phyloP scores from a whole-genome alignment of 2,113 vertebrate species.

The Galeopterus variegatus region DNA sequence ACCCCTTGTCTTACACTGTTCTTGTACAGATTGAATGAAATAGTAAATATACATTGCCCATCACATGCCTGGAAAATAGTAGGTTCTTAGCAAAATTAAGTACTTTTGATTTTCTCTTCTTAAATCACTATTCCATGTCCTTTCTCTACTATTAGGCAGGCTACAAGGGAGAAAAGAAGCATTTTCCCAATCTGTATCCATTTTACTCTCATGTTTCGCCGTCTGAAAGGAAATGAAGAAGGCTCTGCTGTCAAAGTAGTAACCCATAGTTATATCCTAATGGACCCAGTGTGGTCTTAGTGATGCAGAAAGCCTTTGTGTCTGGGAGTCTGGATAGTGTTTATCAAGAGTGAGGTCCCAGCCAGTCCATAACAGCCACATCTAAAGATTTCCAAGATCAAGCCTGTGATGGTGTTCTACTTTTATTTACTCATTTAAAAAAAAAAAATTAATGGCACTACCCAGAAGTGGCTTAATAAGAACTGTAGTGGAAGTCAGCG shows the following conservation, averaged over 20 bases:
- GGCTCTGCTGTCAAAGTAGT: background rate
- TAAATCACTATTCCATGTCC: rapidly evolving
- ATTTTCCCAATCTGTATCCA: background rate
- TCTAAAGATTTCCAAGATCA: background rate
- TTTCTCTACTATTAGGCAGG: background rate
- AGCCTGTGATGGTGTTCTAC: background rate
- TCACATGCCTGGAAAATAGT: background rate
- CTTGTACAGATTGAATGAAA: background rate
- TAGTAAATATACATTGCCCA: background rate
- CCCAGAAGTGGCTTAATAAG: background rate
- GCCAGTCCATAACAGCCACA: background rate
- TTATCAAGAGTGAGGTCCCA: background rate
- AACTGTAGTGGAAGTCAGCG: background rate
- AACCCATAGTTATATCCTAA: background rate
- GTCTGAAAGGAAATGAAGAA: background rate
- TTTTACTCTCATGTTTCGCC: background rate
- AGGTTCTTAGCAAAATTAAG: background rate
- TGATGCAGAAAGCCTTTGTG: background rate
- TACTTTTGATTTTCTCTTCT: background rate
- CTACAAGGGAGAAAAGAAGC: background rate
- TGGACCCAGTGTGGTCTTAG: background rate
- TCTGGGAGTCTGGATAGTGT: background rate
- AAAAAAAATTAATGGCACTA: no score
- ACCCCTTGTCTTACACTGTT: background rate
- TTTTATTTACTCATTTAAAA: background rate